phyloP scores from a whole-genome alignment of 2,797 vertebrate genomes.

The Zenarchopterus dispar region DNA sequence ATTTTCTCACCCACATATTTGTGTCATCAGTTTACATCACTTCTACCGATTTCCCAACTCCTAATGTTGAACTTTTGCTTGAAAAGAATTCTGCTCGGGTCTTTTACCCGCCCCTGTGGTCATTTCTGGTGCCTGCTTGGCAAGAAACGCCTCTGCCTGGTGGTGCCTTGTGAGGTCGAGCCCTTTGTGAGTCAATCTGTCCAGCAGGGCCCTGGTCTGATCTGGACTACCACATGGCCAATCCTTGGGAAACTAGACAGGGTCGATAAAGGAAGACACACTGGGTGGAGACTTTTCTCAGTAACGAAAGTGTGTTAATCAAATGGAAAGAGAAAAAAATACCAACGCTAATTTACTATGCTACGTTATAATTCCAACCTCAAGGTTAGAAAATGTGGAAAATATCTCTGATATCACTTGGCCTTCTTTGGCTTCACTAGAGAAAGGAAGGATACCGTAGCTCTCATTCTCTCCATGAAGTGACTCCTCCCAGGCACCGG shows the following conservation, averaged over 20 bases:
- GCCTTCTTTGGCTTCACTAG: constrained; percentile 4
- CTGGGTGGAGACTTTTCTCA: neutral
- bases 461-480: constrained; percentile 77
- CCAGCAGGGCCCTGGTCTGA: constrained; percentile 56
- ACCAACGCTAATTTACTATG: neutral
- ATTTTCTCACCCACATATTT: constrained; percentile 43
- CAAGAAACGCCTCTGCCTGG: constrained; percentile 43
- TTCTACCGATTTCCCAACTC: constrained; percentile 2
- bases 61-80: constrained; percentile 1
- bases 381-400: constrained; percentile 15
- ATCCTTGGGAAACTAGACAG: constrained; percentile 70
- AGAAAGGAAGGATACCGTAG: constrained; percentile 63
- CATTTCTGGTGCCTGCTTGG: constrained; percentile 24
- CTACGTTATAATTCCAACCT: neutral
- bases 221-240: constrained; percentile 64
- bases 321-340: neutral
- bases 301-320: neutral
- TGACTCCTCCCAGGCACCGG: constrained; percentile 69
- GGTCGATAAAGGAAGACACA: constrained; percentile 41
- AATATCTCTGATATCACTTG: constrained; percentile 18
- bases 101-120: constrained; percentile 57
- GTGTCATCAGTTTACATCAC: constrained; percentile 19
- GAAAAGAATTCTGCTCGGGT: neutral
- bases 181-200: constrained; percentile 55
- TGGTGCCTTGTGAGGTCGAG: constrained; percentile 52